Percentiles rank a stretch among this genome's conserved stretches.
These are phyloP conservation scores for Chrysogorgia sp. DNA, from an alignment of 92 coral and sea anemone genomes.

Conservation along the genomic window DNA sequence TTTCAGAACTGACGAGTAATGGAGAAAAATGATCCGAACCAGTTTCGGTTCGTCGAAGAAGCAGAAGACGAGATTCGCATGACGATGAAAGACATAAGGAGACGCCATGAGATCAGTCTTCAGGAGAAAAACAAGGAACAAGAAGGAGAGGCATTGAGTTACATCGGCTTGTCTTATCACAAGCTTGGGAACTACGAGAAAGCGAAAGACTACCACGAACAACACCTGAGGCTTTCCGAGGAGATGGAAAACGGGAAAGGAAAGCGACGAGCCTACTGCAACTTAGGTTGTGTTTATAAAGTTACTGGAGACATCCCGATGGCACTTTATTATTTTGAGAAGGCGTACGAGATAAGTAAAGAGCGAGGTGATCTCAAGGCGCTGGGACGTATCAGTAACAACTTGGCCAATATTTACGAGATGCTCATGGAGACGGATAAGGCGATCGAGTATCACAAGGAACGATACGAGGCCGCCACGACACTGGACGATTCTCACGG, in stretches of 20 bases:
- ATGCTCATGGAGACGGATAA: constrained; percentile 78
- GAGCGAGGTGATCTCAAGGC: constrained; percentile 63
- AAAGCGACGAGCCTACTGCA: constrained; percentile 84
- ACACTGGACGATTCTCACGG: constrained; percentile 73
- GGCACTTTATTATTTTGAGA: constrained; percentile 73
- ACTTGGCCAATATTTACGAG: constrained; percentile 89
- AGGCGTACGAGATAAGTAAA: constrained; percentile 72
- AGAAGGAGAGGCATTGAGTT: constrained; percentile 79
- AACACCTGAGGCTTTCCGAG: constrained; percentile 74
- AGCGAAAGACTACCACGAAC: constrained; percentile 79
- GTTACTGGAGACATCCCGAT: constrained; percentile 68
- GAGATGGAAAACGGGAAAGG: constrained; percentile 74
- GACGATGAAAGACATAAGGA: constrained; percentile 75
- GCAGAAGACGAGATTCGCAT: constrained; percentile 71
- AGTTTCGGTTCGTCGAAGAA: constrained; percentile 83
- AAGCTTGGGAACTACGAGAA: constrained; percentile 76
- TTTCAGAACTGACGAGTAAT: constrained; percentile 26
- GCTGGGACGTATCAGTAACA: constrained; percentile 76
- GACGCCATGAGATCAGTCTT: constrained; percentile 65
- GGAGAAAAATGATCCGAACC: constrained; percentile 93
- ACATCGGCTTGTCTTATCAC: constrained; percentile 83
- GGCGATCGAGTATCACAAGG: constrained; percentile 75
- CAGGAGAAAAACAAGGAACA: constrained; percentile 73
- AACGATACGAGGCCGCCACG: constrained; percentile 71
- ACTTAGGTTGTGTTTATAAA: constrained; percentile 84